Base-by-base conservation (phyloP, 1,140 invertebrate genomes). In the Zaprionus camerounensis region DNA sequence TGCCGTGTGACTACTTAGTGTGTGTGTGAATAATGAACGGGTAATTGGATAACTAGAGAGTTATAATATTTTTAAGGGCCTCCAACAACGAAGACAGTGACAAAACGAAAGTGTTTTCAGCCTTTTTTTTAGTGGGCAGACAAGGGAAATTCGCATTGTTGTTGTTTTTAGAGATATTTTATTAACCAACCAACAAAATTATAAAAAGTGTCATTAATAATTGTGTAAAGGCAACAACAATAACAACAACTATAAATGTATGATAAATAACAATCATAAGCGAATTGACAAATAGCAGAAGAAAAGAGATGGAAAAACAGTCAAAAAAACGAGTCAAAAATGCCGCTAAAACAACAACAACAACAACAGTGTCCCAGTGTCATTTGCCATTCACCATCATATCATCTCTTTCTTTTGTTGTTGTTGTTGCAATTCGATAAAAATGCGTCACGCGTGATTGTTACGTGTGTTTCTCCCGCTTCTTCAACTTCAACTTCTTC, bases 381-480 rank as follows among this genome's bases (percentile, higher is more conserved):
- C 72, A 75, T 75, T 75, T 75, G 72, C 58, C 72, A 75, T 75
- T 75, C 72, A 75, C 67, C 72, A 53, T 24, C 41, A 56, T 64
- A 38, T 75, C 51, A 57, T 62, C 66, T 71, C 67, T 55, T 56
- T 22, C 17, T 67, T 7, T 63, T 56, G 22, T 65, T 49, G 44
- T 79, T 72, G 73, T 51, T 71, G 58, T n/a, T 55, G 58, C 41
- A 76, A n/a, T 80, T 75, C 77, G 80, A 77, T 86, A 88, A 57
- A 81, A 78, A 87, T 87, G 83, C 83, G 81, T 88, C 81, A 87
- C 78, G 83, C 83, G 78, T 83, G 49, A 69, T 72, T 80, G 82
- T 88, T 86, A 86, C 84, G 83, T 86, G 84, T 86, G 28, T 73
- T 67, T 46, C 51, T 64, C 38, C 22, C 22, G 28, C 15, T 31